These are phyloP conservation scores for Oryzias melastigma DNA, from an alignment of 2,113 vertebrate species.

Conservation along the genomic window DNA sequence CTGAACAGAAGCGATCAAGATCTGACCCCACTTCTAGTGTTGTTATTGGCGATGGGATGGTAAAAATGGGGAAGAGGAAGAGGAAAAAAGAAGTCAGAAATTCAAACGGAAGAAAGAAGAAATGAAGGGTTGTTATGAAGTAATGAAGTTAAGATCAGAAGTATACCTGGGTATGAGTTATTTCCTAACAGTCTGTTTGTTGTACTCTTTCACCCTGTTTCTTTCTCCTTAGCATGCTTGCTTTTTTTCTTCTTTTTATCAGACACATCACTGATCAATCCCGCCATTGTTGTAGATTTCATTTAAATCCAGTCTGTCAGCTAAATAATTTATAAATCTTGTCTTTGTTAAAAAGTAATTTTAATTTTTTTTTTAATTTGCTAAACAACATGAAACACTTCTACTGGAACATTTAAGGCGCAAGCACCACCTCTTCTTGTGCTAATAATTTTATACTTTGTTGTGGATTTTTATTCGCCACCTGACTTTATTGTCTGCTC, in stretches of 20 bases:
- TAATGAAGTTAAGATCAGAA: slow-evolving; percentile 75
- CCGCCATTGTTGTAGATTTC: slow-evolving; percentile 26
- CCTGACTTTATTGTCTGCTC: slow-evolving; percentile 81
- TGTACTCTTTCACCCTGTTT: slow-evolving; percentile 75
- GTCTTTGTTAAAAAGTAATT: slow-evolving; percentile 5
- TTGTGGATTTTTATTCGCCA: slow-evolving; percentile 45
- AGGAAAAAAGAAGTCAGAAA: slow-evolving; percentile 90
- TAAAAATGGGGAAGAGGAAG: slow-evolving; percentile 88
- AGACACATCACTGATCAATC: slow-evolving; percentile 50
- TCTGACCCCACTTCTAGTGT: slow-evolving; percentile 88
- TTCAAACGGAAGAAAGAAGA: slow-evolving; percentile 80
- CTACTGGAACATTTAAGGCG: slow-evolving; percentile 35
- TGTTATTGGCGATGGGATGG: slow-evolving; percentile 89
- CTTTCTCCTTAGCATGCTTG: slow-evolving; percentile 68
- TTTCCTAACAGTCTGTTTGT: slow-evolving; percentile 73
- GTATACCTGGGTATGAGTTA: slow-evolving; percentile 71
- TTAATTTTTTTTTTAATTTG: slow-evolving; percentile 8
- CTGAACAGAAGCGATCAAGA: slow-evolving; percentile 81
- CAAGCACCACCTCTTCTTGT: slow-evolving; percentile 32
- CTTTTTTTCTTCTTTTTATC: slow-evolving; percentile 41
- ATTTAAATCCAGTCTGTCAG: slow-evolving; percentile 27
- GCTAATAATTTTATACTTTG: slow-evolving; percentile 10
- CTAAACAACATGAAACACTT: slow-evolving; percentile 18
- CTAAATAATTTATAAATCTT: slow-evolving; percentile 37
- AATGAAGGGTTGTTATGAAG: slow-evolving; percentile 90